Evolutionary conservation across 1,140 invertebrate genomes (phyloP), one percentile per base, ranked within the genome.

Genomic region (Drosophila ficusphila): DNA sequence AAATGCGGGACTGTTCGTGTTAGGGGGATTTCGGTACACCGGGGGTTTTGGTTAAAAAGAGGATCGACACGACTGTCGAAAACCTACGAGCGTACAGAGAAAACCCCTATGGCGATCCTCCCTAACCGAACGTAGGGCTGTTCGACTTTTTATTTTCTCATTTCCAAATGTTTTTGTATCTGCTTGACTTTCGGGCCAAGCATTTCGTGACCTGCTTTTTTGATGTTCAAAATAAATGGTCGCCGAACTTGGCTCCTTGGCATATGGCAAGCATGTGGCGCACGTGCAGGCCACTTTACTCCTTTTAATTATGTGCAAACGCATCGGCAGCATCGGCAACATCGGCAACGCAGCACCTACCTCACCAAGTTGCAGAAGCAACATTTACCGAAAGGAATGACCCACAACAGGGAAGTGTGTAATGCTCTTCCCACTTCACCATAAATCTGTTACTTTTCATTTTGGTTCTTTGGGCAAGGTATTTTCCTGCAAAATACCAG

Each of bases 151-250:
- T 52, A 46, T 42, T 69, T 70, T 51, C 69, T 48, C 56, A 70
- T 57, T 76, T 74, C 33, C 23, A 16, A 57, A 56, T 72, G 41
- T 70, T 64, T 72, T 79, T 70, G 81, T 76, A n/a, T 76, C 82
- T 74, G 34, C 39, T 54, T 53, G 71, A 47, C 58, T 57, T 38
- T 73, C 79, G 79, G 79, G 81, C 81, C 86, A 72, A 85, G 79
- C 76, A 85, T 85, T 86, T 85, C 79, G 79, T 85, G 79, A 85
- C 79, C 79, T 85, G 79, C 81, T 86, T 85, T 85, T 81, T 72
- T 72, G 68, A 72, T 86, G 81, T 81, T 85, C 56, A 60, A 85
- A 85, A 85, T 85, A 85, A 85, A 85, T 85, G 79, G 79, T 86
- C 77, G 68, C 34, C 25, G n/a, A n/a, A 14, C 27, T 69, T 54